Percentiles rank a stretch among this genome's conserved stretches.
Conservation (phyloP, 2,797 vertebrate species). For the Cygnus olor region DNA sequence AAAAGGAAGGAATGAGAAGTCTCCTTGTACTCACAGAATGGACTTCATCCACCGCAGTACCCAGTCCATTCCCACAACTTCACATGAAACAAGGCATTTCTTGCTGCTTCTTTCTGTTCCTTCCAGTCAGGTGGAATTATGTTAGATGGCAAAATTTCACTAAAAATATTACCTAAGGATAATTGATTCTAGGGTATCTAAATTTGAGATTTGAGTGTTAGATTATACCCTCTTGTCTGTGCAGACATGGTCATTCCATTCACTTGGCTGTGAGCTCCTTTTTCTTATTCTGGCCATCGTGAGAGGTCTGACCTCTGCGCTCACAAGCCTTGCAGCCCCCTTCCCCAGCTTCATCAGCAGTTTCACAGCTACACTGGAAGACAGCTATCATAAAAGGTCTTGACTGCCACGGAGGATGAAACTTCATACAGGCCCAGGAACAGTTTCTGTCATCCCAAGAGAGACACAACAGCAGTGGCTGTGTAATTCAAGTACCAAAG, state of each 20-base stretch:
- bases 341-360: background rate
- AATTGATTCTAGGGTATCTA: background rate
- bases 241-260: background rate
- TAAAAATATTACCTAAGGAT: background rate
- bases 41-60: background rate
- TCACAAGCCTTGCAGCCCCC: background rate
- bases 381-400: background rate
- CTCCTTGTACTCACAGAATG: background rate
- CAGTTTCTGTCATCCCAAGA: background rate
- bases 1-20: background rate
- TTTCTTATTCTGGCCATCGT: background rate
- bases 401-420: background rate
- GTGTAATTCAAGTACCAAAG: background rate
- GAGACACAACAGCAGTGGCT: background rate
- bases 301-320: background rate
- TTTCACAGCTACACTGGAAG: background rate
- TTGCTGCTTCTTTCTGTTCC: background rate
- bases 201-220: background rate
- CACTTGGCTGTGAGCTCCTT: background rate
- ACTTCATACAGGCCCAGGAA: background rate
- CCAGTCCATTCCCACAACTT: background rate
- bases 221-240: background rate
- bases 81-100: background rate
- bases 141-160: background rate
- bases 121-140: background rate